Evolutionary conservation across 1,140 invertebrate genomes (phyloP), one percentile per base, ranked within the genome.

Genomic region (Drosophila tristis): DNA sequence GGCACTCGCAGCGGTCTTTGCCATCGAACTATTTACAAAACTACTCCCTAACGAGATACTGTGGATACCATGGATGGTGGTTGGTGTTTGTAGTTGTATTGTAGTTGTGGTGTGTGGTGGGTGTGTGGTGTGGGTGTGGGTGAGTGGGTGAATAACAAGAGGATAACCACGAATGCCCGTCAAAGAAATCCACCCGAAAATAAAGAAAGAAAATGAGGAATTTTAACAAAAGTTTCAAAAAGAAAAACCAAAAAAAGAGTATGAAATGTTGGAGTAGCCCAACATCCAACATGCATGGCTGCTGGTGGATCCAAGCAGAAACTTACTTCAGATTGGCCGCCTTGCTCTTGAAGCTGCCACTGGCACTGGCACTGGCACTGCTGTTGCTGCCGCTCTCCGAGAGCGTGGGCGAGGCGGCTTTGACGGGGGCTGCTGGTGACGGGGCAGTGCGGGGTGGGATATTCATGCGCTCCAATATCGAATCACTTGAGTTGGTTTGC

Each of bases 291-390:
- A 23, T 53, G 42, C 56, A 29, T 29, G 35, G 26, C 42, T 25
- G 6, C 49, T 43, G n/a, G 58, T 60, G 15, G 42, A 53, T 16
- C 15, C n/a, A 47, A 50, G 15, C 23, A 15, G 47, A 64, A 66
- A 76, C 91, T 86, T 59, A 92, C 91, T 89, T 92, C 49, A 92
- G 72, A 73, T 90, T 92, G 26, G 90, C 91, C 51, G 91, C 90
- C 80, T 91, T 92, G 64, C 82, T 91, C 58, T 85, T 87, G 39
- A 91, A 81, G 56, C 87, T 91, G 39, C 80, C 68, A 23, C 66
- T n/a, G n/a, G n/a, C n/a, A n/a, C n/a, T n/a, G n/a, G n/a, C n/a
- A n/a, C n/a, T n/a, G n/a, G n/a, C n/a, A n/a, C n/a, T 82, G 62
- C 72, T 90, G 58, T 76, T 74, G 78, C 72, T 85, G 53, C 80